A percentile compares a stretch with the other conserved stretches of the same genome.
Evolutionary conservation across 2,888 invertebrate species (phyloP).

Genomic region (Embidobia sp.): DNA sequence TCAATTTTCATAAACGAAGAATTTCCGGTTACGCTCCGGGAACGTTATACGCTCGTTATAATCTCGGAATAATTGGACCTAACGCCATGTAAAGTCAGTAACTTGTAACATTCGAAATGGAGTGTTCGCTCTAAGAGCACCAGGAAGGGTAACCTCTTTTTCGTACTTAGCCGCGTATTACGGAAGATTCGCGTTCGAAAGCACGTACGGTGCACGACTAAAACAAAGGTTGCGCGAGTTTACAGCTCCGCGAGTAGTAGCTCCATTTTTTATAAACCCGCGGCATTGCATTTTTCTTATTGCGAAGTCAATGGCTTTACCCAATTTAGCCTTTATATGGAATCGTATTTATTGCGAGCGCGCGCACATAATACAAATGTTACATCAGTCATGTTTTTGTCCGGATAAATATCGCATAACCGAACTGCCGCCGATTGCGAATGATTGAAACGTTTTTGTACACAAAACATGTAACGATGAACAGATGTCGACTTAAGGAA

Average conservation of each 20-base stretch:
- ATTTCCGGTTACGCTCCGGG: slow-evolving; percentile 2
- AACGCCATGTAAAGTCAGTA: slow-evolving; percentile 19
- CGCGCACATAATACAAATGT: slow-evolving; percentile 11
- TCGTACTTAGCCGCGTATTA: slow-evolving; percentile 23
- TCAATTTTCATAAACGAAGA: slow-evolving; percentile 35
- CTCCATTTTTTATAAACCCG: slow-evolving; percentile 24
- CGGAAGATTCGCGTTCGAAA: slow-evolving; percentile 11
- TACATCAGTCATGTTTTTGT: background rate
- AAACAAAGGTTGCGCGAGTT: slow-evolving; percentile 34
- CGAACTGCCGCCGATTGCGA: too few species aligned
- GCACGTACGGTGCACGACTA: slow-evolving; percentile 23
- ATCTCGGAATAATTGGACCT: slow-evolving; percentile 30
- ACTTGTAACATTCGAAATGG: slow-evolving; percentile 25
- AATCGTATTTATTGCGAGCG: slow-evolving; percentile 12
- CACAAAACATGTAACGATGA: too few species aligned
- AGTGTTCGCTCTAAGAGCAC: background rate
- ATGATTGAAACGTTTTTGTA: too few species aligned
- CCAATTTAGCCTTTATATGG: slow-evolving; percentile 16
- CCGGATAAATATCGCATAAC: slow-evolving; percentile 1
- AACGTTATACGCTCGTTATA: slow-evolving; percentile 30
- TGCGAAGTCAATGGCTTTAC: slow-evolving; percentile 20
- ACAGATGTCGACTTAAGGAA: too few species aligned
- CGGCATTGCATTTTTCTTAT: slow-evolving; percentile 19
- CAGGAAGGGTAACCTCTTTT: slow-evolving; percentile 28
- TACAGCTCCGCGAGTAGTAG: background rate